Conservation (phyloP, 2,113 vertebrate genomes). For the Sisor rabdophorus region DNA sequence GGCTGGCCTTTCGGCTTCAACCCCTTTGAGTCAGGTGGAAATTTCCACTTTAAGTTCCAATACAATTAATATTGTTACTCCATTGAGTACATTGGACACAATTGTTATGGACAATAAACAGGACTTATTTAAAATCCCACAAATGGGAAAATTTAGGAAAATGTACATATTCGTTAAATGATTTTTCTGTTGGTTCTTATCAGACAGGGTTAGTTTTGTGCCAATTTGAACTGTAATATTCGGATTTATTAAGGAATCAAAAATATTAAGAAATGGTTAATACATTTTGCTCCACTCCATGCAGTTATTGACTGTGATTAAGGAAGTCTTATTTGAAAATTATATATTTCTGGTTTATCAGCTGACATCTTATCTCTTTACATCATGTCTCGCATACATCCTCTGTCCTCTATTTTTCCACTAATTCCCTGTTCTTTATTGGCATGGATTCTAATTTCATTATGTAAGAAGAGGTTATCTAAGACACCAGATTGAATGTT, state of each 20-base stretch:
- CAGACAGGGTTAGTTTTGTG: background rate
- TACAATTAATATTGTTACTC: constrained; percentile 65
- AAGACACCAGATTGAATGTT: background rate
- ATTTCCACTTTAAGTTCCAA: constrained; percentile 80
- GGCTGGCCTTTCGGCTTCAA: constrained; percentile 78
- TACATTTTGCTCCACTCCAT: background rate
- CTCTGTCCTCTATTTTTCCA: constrained; percentile 12
- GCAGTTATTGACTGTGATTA: constrained; percentile 27
- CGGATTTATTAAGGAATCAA: constrained; percentile 22
- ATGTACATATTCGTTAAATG: constrained; percentile 21
- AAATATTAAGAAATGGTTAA: background rate
- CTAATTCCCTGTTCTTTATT: background rate
- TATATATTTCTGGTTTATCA: too few species aligned
- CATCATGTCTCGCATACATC: background rate
- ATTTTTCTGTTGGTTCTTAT: constrained; percentile 27
- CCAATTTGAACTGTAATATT: constrained; percentile 28
- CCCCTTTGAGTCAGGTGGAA: constrained; percentile 77
- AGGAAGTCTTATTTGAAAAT: constrained; percentile 43
- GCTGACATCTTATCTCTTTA: background rate
- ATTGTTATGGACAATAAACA: background rate
- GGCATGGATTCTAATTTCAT: constrained; percentile 5
- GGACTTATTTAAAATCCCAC: constrained; percentile 25
- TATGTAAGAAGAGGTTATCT: constrained; percentile 7
- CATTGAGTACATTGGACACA: constrained; percentile 25
- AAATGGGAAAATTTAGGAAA: constrained; percentile 3